Evolutionary conservation across 2,888 invertebrate species (phyloP), one percentile per base, ranked within the genome.

Genomic region (Atherix ibis): DNA sequence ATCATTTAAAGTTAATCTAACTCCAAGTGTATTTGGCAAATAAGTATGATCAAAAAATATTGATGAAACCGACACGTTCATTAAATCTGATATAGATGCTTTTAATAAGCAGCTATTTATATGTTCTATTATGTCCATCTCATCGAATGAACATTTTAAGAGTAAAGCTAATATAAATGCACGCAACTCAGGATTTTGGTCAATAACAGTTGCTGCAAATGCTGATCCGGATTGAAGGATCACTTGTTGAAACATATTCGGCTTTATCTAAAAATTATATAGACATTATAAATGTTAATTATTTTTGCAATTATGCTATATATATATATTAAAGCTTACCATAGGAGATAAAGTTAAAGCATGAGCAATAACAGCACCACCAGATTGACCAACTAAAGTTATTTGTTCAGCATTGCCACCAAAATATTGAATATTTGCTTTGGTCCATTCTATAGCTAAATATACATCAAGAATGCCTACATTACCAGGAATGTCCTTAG

Each of bases 361-460:
- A 2, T 55, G 52, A 1, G 56, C 53, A 2, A 58, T 61, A 2
- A 62, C 57, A 8, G 49, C 51, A 4, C 48, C 57, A n/a, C 64
- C 64, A 35, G 63, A 63, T 39, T 65, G 60, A 4, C 64, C 65
- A 37, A 59, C 54, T 4, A 64, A 45, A 2, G 64, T 65, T 2
- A 65, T 53, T 18, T 42, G 43, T 5, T 40, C 36, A 5, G 56
- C 49, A 42, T 64, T 56, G 3, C 65, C 65, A 19, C 63, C 60
- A 42, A 65, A 65, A 30, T 45, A 38, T n/a, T 37, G 40, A 22
- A 64, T 62, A 46, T 65, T 49, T 15, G 53, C 46, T 17, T 54
- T 48, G 2, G 62, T 54, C 65, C 65, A 66, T 34, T 55, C 40
- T 18, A 65, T 42, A 3, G 62, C 63, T 34, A 56, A 37, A 5